These are phyloP conservation scores for Albula glossodonta DNA, from an alignment of 2,113 vertebrate species.

Conservation along the genomic window DNA sequence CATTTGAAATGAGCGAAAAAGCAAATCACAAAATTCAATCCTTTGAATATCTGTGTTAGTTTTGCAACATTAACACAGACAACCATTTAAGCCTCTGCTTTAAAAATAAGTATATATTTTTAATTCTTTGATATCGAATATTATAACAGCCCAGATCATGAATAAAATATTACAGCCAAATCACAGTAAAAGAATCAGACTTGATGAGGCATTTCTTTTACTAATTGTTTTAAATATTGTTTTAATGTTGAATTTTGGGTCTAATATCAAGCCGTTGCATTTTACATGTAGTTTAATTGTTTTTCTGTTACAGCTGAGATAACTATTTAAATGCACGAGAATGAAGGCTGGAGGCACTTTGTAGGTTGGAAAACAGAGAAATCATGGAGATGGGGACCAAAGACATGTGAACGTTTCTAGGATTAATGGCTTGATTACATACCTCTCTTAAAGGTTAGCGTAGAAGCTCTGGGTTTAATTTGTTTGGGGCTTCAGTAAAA, in stretches of 20 bases:
- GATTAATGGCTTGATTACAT: neutral
- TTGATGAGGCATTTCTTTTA: too few species aligned
- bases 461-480: neutral
- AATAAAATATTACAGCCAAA: neutral
- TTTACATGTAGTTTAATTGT: too few species aligned
- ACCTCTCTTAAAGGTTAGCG: neutral
- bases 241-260: neutral
- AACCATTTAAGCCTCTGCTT: neutral
- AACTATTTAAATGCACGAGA: too few species aligned
- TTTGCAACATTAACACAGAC: neutral
- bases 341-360: neutral
- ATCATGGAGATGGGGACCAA: neutral
- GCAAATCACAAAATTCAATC: neutral
- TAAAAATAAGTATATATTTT: neutral
- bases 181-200: neutral
- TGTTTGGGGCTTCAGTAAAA: neutral
- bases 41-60: neutral
- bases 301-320: too few species aligned
- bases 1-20: neutral
- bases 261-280: neutral
- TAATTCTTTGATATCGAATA: neutral
- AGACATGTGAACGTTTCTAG: neutral
- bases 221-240: neutral
- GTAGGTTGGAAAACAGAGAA: neutral
- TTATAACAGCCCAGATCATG: neutral